Evolutionary conservation across 1,140 invertebrate species (phyloP).

Genomic region (Drosophila sp.): DNA sequence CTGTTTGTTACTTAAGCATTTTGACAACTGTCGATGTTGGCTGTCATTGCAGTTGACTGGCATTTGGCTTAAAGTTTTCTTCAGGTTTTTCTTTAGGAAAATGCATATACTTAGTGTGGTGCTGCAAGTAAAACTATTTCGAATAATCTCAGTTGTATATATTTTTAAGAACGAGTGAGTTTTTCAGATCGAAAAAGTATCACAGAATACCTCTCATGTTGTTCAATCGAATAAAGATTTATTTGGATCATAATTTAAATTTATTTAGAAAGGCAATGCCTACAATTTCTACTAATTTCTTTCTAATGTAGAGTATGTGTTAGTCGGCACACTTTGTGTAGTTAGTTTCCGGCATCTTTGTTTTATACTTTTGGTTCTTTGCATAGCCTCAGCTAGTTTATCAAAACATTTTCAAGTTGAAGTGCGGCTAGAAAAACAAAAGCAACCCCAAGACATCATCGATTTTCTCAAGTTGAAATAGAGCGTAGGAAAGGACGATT

Average conservation of each 20-base stretch:
- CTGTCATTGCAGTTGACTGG: constrained; percentile 31
- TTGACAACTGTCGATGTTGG: constrained; percentile 63
- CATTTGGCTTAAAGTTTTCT: constrained; percentile 67
- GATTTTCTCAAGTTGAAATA: constrained; percentile 65
- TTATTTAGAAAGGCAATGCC: no score
- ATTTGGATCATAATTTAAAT: no score
- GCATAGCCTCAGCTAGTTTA: constrained; percentile 71
- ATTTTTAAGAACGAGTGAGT: no score
- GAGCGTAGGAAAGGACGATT: constrained; percentile 5
- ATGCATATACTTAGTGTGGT: background rate
- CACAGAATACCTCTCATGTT: no score
- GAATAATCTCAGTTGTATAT: no score
- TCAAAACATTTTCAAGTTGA: constrained; percentile 78
- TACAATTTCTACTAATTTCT: no score
- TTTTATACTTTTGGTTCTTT: constrained; percentile 27
- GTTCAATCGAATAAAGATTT: no score
- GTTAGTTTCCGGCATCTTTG: background rate
- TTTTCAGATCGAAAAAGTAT: no score
- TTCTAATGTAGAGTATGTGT: background rate
- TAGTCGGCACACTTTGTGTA: background rate
- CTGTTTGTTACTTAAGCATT: constrained; percentile 38
- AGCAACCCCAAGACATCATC: constrained; percentile 63
- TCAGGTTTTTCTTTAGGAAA: constrained; percentile 5
- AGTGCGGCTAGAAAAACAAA: constrained; percentile 78
- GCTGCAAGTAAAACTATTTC: no score